Percentiles rank a stretch among this genome's conserved stretches.
Evolutionary conservation across 2,113 vertebrate species (phyloP).

Genomic region (Bathybates hornii): DNA sequence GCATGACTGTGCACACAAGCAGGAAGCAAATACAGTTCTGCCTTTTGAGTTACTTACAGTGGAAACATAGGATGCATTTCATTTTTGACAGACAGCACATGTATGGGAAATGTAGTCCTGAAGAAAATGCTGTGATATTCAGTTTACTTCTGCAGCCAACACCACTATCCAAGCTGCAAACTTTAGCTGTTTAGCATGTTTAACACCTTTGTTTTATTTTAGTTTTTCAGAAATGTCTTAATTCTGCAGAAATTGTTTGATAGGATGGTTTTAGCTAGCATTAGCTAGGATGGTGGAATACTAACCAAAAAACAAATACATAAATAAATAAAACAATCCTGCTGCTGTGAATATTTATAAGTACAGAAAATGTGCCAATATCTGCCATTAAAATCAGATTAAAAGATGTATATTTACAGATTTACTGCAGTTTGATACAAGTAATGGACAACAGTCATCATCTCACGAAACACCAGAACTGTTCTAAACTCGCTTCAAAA

Average conservation of each 20-base stretch:
- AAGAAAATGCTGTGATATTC: not conserved
- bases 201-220: not conserved
- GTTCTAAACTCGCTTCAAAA: not conserved
- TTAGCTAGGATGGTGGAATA: not conserved
- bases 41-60: not conserved
- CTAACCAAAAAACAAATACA: not conserved
- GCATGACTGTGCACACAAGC: not conserved
- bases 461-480: not conserved
- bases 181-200: not conserved
- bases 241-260: not conserved
- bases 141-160: not conserved
- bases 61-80: not conserved
- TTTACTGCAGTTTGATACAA: not conserved
- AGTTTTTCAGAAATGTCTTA: not conserved
- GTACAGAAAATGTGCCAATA: not conserved
- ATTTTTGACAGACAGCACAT: not conserved
- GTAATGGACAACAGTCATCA: not conserved
- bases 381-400: not conserved
- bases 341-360: not conserved
- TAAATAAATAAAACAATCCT: not conserved
- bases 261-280: not conserved
- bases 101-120: not conserved
- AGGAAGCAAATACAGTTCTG: not conserved
- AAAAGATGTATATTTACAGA: not conserved
- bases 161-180: not conserved